Conservation (phyloP, 2,888 invertebrate genomes). For the Apotomis capreana region DNA sequence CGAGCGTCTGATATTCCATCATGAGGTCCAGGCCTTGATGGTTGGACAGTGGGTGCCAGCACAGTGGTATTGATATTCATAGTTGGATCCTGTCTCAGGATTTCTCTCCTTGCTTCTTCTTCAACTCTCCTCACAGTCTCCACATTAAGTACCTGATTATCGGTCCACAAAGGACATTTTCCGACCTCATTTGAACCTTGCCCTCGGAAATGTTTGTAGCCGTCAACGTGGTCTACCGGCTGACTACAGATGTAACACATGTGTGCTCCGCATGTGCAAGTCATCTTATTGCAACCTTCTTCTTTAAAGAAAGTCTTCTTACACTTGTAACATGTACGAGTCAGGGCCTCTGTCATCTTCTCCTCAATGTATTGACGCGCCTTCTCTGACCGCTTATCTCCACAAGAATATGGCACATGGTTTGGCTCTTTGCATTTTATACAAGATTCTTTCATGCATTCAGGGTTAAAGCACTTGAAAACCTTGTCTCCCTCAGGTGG, state of each 20-base stretch:
- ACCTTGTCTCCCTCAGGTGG: slow-evolving; percentile 13
- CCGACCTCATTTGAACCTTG: neutral
- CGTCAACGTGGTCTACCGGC: neutral
- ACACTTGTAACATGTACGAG: slow-evolving; percentile 2
- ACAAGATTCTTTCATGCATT: slow-evolving; percentile 16
- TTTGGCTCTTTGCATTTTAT: slow-evolving; percentile 7
- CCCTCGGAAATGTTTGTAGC: slow-evolving; percentile 1
- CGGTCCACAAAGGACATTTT: slow-evolving; percentile 6
- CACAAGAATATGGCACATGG: neutral
- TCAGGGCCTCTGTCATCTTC: slow-evolving; percentile 12
- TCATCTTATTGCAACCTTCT: slow-evolving; percentile 5
- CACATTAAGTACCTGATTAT: neutral
- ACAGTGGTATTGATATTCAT: neutral
- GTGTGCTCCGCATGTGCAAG: neutral
- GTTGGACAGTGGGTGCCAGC: neutral
- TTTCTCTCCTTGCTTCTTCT: neutral
- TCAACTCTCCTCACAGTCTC: slow-evolving; percentile 4
- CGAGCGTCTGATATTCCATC: neutral
- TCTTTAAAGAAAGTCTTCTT: slow-evolving; percentile 3
- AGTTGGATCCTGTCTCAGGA: neutral
- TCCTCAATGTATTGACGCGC: slow-evolving; percentile 9
- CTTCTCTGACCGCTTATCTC: neutral
- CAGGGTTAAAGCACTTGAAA: slow-evolving; percentile 6
- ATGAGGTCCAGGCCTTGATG: neutral
- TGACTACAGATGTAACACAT: slow-evolving; percentile 11